These are phyloP conservation scores for Halcyon smyrnensis DNA, from an alignment of 2,797 vertebrate genomes.

Conservation along the genomic window DNA sequence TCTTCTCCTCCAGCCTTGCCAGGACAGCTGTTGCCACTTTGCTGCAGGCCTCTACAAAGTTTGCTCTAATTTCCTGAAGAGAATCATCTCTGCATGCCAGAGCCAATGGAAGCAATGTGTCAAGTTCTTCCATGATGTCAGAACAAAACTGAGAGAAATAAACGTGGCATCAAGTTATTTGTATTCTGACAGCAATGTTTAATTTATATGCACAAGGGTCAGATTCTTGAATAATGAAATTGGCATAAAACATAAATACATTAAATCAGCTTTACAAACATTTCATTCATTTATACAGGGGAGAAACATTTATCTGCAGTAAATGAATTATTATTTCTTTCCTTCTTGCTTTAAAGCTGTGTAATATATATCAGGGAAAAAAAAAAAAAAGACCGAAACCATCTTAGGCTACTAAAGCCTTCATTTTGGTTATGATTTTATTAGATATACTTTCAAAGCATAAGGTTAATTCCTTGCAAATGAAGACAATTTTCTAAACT, in stretches of 20 bases:
- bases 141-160: slow-evolving; percentile 88
- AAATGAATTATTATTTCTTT: slow-evolving; percentile 49
- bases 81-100: slow-evolving; percentile 86
- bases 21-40: slow-evolving; percentile 85
- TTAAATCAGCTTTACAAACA: slow-evolving; percentile 33
- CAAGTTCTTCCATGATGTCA: slow-evolving; percentile 87
- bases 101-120: slow-evolving; percentile 90
- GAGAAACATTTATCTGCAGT: slow-evolving; percentile 30
- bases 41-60: slow-evolving; percentile 89
- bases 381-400: not conserved
- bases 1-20: slow-evolving; percentile 84
- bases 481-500: not conserved
- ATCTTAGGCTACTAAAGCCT: not conserved
- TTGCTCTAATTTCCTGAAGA: slow-evolving; percentile 87
- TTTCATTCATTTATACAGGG: slow-evolving; percentile 37
- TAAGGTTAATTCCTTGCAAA: not conserved
- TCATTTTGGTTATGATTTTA: not conserved
- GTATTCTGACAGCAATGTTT: slow-evolving; percentile 55
- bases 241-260: slow-evolving; percentile 53
- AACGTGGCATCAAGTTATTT: slow-evolving; percentile 69
- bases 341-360: not conserved
- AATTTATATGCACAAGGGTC: slow-evolving; percentile 44
- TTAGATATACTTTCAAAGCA: not conserved
- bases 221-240: slow-evolving; percentile 64
- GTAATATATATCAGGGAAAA: not conserved